These are phyloP conservation scores for Drosophila setifemur DNA, from an alignment of 1,140 invertebrate species.

Conservation along the genomic window DNA sequence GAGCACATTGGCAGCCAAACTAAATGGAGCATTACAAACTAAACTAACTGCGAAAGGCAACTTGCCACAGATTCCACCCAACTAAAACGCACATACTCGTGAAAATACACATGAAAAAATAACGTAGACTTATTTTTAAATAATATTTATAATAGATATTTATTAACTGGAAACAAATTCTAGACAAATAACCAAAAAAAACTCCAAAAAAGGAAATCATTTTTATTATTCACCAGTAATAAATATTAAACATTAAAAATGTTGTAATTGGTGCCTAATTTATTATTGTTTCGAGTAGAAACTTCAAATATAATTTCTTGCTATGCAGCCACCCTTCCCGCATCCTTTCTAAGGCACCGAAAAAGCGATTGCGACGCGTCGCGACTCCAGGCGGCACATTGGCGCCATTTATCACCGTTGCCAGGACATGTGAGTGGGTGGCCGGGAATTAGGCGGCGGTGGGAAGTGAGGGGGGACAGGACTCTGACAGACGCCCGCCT, in stretches of 20 bases:
- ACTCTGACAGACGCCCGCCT: conserved; percentile 42
- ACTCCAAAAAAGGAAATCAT: no score
- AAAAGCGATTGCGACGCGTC: conserved; percentile 66
- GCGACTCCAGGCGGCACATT: conserved; percentile 75
- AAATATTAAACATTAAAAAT: no score
- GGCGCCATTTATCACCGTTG: conserved; percentile 82
- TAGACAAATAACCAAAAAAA: no score
- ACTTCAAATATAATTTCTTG: background rate
- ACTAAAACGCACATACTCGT: background rate
- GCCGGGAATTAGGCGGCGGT: background rate
- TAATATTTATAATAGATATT: background rate
- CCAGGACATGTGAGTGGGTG: conserved; percentile 57
- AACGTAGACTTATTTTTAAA: background rate
- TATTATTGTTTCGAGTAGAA: no score
- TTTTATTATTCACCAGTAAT: no score
- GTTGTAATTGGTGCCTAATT: no score
- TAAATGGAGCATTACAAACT: conserved; percentile 78
- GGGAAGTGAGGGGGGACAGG: background rate
- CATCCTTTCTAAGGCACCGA: conserved; percentile 10
- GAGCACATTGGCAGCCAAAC: conserved; percentile 35
- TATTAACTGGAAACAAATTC: no score
- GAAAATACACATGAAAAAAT: background rate
- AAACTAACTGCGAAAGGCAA: conserved; percentile 73
- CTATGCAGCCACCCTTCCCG: conserved; percentile 4
- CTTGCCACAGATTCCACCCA: conserved; percentile 38